Evolutionary conservation across 1,140 invertebrate species (phyloP), one percentile per base, ranked within the genome.

Genomic region (Hestina assimilis): DNA sequence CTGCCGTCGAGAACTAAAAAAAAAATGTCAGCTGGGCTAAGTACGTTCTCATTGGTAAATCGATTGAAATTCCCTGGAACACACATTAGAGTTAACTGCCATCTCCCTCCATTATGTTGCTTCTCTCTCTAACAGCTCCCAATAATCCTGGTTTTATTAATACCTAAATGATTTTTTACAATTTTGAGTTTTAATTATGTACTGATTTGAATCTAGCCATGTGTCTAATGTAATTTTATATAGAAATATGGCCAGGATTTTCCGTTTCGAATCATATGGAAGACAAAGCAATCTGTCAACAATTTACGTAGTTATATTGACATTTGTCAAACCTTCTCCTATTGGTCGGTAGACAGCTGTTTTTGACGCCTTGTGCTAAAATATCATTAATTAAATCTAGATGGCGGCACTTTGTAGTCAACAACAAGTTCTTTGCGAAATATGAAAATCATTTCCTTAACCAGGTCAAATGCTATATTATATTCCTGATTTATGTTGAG

Each of bases 271-370:
- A 84, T 80, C 79, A 82, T 84, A 84, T 81, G 81, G 76, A 54
- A 75, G 65, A 79, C 72, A 80, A 78, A 80, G 79, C 73, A 65
- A 72, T 69, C 58, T 79, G 73, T 80, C 80, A 85, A 79, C 69
- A 73, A 61, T 63, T 19, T 67, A 73, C 53, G 59, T 68, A 58
- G 47, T 55, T 62, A 56, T 83, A 82, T 86, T 86, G 75, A 82
- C 73, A 80, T 66, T 66, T 43, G 41, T 42, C 58, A 19, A 28
- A 42, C 38, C 20, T 41, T 41, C 57, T 69, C 48, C 75, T 70
- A 86, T 83, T 83, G 83, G 83, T 63, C 56, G 12, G 23, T 11
- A 57, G 59, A 80, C 83, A 87, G 83, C 83, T 87, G 83, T 83
- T 87, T 84, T 83, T 84, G 79, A 83, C 81, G 74, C 63, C 42